Evolutionary conservation across 2,113 vertebrate genomes (phyloP).

Genomic region (Pelodiscus sinensis): DNA sequence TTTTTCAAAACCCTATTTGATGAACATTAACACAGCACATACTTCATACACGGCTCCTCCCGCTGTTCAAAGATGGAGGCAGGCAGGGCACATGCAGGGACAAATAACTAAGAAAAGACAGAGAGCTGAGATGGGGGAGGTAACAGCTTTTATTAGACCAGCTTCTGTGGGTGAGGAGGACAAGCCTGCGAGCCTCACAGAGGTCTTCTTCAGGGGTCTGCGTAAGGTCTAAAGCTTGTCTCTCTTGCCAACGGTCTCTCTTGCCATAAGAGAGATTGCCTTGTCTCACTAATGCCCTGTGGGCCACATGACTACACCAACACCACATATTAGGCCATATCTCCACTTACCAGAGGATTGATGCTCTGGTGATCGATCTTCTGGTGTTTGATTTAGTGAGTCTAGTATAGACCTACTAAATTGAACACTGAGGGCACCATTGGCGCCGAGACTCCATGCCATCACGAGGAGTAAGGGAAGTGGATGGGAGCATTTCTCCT

Average conservation of each 20-base stretch:
- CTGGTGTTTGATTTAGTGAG: too few species aligned
- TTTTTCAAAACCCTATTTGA: slow-evolving; percentile 22
- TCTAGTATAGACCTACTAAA: too few species aligned
- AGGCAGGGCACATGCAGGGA: fast-evolving
- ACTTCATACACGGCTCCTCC: neutral
- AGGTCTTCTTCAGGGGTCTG: neutral
- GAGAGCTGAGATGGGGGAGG: neutral
- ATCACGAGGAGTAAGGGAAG: too few species aligned
- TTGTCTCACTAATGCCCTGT: neutral
- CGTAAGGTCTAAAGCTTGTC: neutral
- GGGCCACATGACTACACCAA: neutral
- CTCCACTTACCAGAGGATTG: too few species aligned
- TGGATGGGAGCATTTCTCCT: too few species aligned
- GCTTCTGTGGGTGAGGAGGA: neutral
- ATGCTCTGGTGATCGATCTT: too few species aligned
- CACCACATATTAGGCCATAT: neutral
- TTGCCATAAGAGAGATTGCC: neutral
- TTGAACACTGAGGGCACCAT: too few species aligned
- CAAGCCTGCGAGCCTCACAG: neutral
- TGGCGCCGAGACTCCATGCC: too few species aligned
- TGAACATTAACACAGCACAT: neutral
- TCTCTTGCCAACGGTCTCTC: neutral
- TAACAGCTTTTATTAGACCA: neutral
- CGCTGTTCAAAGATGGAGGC: neutral
- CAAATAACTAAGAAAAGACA: fast-evolving